Base-by-base conservation (phyloP, 2,888 invertebrate species). In the Acleris emargana region DNA sequence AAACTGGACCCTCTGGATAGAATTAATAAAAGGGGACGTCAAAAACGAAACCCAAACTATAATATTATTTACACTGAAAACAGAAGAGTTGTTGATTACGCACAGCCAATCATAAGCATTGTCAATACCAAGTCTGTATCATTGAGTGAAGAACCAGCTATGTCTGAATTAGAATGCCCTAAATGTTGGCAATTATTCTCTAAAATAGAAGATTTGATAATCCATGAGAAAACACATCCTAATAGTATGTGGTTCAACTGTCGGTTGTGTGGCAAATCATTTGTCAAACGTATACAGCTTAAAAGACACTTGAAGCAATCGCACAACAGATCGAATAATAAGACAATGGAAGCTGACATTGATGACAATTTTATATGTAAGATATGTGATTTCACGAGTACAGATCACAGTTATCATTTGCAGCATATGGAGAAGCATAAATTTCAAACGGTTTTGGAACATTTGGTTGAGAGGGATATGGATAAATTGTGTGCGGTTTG, bases 341-440 rank as follows among this genome's bases (percentile, higher is more conserved):
- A 50, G 17, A 51, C 43, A 7, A 38, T 16, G n/a, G 59, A 71
- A 9, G 38, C 52, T 0, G 68, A 70, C 6, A 71, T 73, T 25
- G 57, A 38, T 0, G 2, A 16, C 13, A 53, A 64, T 3, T 90
- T 86, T 68, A 75, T 75, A 69, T 92, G 91, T 47, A 79, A 73
- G 1, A 73, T 78, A 52, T 92, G 91, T 70, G 81, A 80, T 0
- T 60, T 72, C 4, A 51, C 60, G 0, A 82, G 70, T 9, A 74
- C 78, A 1, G 76, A 75, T 52, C 80, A 83, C 11, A 73, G 76
- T 2, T 58, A 76, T 20, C 86, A 88, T 72, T 73, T 89, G 22
- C 85, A 85, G 45, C 91, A 92, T 72, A 71, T 88, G 18, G 91
- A 91, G 52, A 92, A 89, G 68, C 91, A 92, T 71, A 88, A 86